These are phyloP conservation scores for Albula goreensis DNA, from an alignment of 2,113 vertebrate genomes.

Conservation along the genomic window DNA sequence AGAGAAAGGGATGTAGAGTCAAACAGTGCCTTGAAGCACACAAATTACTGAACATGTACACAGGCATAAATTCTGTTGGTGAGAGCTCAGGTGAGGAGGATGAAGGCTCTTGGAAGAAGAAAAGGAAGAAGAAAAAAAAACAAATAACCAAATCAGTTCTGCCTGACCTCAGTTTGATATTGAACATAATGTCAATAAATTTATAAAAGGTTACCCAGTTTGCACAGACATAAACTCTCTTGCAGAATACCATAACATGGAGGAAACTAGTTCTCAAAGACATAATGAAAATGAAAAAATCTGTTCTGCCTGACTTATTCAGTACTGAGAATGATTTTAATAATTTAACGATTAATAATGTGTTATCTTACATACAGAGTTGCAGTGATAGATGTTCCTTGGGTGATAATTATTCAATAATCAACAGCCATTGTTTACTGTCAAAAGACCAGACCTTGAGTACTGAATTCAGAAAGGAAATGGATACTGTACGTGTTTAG, in stretches of 20 bases:
- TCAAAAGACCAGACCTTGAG: background rate
- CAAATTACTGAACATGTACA: slow-evolving; percentile 36
- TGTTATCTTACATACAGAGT: no score
- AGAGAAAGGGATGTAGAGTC: slow-evolving; percentile 40
- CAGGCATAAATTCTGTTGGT: background rate
- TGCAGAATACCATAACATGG: background rate
- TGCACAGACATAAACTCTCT: background rate
- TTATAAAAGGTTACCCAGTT: background rate
- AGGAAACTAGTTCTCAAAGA: background rate
- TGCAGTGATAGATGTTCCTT: background rate
- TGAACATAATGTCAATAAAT: background rate
- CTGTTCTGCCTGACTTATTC: background rate
- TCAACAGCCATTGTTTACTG: background rate
- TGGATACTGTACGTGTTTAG: background rate
- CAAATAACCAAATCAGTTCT: background rate
- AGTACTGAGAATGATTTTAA: background rate
- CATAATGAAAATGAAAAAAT: background rate
- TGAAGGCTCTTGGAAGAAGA: background rate
- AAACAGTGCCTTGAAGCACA: slow-evolving; percentile 42
- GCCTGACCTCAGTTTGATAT: background rate
- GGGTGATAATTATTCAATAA: background rate
- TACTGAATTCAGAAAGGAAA: background rate
- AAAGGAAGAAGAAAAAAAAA: background rate
- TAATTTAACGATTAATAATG: no score
- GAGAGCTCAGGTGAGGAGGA: background rate